Evolutionary conservation across 2,797 vertebrate genomes (phyloP).

Genomic region (Mormyrops boulengeri): DNA sequence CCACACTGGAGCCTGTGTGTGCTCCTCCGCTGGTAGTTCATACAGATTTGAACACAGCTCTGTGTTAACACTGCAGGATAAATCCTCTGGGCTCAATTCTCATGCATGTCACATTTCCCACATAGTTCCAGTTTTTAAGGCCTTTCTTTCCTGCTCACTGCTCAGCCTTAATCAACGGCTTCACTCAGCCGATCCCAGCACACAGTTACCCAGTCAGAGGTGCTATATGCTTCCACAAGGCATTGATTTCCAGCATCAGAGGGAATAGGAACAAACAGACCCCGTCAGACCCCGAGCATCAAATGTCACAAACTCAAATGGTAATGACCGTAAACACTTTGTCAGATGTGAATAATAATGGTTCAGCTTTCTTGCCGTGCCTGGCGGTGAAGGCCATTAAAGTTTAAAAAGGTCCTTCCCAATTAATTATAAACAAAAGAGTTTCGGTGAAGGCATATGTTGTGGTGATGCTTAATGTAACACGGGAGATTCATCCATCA

Average conservation of each 20-base stretch:
- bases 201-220: background rate
- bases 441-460: background rate
- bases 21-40: background rate
- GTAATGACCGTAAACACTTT: background rate
- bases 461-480: background rate
- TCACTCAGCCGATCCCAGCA: background rate
- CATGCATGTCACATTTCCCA: constrained; percentile 2
- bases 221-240: background rate
- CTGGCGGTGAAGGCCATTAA: background rate
- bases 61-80: background rate
- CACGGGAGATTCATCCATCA: background rate
- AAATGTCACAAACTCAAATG: constrained; percentile 12
- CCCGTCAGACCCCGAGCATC: background rate
- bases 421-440: constrained; percentile 3
- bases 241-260: constrained; percentile 4
- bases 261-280: constrained; percentile 4
- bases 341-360: background rate
- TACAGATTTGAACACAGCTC: background rate
- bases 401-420: background rate
- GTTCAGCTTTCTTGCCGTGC: background rate
- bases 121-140: background rate
- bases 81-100: background rate
- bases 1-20: no score
- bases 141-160: background rate
- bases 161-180: background rate